Evolutionary conservation across 2,113 vertebrate species (phyloP).

Genomic region (Cryptotis parvus): DNA sequence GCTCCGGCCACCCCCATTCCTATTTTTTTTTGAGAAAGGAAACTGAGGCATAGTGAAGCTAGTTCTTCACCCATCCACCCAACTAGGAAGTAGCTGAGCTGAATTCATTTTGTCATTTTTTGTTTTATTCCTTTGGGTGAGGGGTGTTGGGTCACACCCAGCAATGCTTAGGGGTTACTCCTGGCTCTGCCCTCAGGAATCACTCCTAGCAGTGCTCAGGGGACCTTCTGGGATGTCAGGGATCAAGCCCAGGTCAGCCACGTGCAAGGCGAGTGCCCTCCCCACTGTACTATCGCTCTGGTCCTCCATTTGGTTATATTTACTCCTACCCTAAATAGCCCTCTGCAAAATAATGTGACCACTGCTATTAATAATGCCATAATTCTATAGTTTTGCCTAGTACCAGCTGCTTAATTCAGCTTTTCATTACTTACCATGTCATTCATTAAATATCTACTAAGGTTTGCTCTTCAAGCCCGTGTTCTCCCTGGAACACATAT

Average conservation of each 20-base stretch:
- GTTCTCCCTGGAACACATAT: too few species aligned
- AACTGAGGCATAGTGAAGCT: background rate
- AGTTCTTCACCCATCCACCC: background rate
- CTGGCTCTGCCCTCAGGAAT: background rate
- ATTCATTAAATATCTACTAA: constrained; percentile 15
- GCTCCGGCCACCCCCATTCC: too few species aligned
- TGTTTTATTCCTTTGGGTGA: too few species aligned
- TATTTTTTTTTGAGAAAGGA: constrained; percentile 1
- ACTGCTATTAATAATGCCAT: background rate
- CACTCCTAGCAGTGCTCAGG: background rate
- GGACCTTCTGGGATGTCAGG: background rate
- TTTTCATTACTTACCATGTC: background rate
- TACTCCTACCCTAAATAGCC: background rate
- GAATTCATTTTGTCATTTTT: too few species aligned
- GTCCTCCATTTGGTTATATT: background rate
- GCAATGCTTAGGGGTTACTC: background rate
- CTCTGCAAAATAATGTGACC: background rate
- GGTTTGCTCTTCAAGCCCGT: too few species aligned
- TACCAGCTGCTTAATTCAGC: background rate
- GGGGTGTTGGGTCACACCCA: too few species aligned
- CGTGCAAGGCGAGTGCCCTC: background rate
- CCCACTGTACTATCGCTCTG: background rate
- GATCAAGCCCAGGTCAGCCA: background rate
- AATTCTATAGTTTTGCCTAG: background rate
- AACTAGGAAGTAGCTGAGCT: background rate